These are phyloP conservation scores for Plodia interpunctella DNA, from an alignment of 1,140 invertebrate species.

Conservation along the genomic window DNA sequence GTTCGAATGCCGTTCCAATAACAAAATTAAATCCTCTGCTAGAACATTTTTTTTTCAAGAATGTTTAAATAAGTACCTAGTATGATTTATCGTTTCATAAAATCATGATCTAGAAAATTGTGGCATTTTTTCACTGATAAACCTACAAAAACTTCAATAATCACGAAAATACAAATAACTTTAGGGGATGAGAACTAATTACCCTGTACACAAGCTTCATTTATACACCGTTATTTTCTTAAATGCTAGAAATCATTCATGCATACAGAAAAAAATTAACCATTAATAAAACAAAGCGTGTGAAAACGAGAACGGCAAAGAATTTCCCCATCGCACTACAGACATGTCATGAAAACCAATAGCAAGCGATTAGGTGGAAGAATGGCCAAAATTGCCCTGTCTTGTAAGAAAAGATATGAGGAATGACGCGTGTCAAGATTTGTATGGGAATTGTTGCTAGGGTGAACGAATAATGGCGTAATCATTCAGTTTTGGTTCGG, in stretches of 20 bases:
- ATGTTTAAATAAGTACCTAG: no score
- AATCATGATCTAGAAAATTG: no score
- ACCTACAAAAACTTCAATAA: no score
- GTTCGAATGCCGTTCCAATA: no score
- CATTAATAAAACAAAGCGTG: neutral
- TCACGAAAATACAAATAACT: no score
- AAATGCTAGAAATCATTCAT: neutral
- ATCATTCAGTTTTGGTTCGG: no score
- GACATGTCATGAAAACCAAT: neutral
- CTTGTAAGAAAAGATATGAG: neutral
- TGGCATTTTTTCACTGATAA: no score
- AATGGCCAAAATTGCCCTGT: neutral
- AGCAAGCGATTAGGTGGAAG: neutral
- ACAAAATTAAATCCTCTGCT: no score
- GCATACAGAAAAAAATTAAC: neutral
- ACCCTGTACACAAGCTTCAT: neutral
- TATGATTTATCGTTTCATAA: no score
- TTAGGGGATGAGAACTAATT: neutral
- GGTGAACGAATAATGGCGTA: neutral
- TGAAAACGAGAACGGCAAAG: neutral
- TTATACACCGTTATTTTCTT: neutral
- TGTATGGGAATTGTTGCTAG: neutral
- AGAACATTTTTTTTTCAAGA: no score
- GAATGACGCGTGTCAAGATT: neutral
- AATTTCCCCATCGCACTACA: neutral